Percentiles rank a stretch among this genome's conserved stretches.
Conservation (phyloP, 2,113 vertebrate genomes). For the Sterna hirundo region DNA sequence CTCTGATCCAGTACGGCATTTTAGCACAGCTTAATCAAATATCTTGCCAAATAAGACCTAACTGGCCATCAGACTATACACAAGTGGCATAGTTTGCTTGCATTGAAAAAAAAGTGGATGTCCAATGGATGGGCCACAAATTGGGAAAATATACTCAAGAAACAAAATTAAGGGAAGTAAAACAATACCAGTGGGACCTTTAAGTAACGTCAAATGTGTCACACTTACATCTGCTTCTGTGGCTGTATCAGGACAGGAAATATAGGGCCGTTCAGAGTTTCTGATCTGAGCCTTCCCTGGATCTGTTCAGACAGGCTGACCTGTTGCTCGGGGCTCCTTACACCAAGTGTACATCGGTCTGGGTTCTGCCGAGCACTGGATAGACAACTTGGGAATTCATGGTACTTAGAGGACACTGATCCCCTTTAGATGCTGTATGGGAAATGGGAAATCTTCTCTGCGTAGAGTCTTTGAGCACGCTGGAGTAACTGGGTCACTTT, state of each 20-base stretch:
- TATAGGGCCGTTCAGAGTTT: not conserved
- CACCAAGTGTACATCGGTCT: not conserved
- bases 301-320: not conserved
- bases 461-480: not conserved
- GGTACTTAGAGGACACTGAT: not conserved
- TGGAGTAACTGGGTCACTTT: not conserved
- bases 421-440: not conserved
- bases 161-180: not conserved
- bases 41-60: not conserved
- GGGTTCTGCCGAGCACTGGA: not conserved
- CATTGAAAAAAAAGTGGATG: not conserved
- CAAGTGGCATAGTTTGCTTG: not conserved
- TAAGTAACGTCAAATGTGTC: not conserved
- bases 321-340: not conserved
- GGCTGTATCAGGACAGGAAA: rapidly evolving
- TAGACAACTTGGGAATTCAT: not conserved
- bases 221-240: not conserved
- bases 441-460: not conserved
- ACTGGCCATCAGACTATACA: not conserved
- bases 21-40: not conserved
- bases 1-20: not conserved
- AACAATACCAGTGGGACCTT: not conserved
- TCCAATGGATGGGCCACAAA: not conserved
- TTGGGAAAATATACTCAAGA: not conserved
- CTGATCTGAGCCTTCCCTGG: not conserved